phyloP scores from a whole-genome alignment of 2,797 vertebrate genomes.

The Lagodon rhomboides region DNA sequence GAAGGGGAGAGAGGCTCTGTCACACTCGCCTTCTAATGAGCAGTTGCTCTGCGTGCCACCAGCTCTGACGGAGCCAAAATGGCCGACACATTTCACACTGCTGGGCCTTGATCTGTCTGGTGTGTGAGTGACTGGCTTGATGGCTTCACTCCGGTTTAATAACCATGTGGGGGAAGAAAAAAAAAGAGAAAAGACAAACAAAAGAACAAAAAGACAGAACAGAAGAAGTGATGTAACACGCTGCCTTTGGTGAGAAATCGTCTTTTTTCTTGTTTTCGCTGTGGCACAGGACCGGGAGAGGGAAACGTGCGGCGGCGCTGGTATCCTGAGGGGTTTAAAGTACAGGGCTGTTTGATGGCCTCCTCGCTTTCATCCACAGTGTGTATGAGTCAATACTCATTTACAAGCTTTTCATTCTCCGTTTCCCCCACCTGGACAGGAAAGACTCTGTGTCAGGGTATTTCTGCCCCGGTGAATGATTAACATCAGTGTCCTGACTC shows the following conservation, averaged over 20 bases:
- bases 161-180: not conserved
- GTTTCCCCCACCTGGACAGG: slow-evolving; percentile 37
- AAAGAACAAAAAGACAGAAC: slow-evolving; percentile 46
- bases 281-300: slow-evolving; percentile 39
- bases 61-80: slow-evolving; percentile 74
- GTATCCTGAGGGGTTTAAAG: slow-evolving; percentile 49
- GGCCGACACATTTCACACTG: slow-evolving; percentile 73
- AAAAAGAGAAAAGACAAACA: slow-evolving; percentile 10
- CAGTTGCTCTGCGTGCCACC: slow-evolving; percentile 71
- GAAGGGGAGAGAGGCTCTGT: slow-evolving; percentile 53
- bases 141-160: slow-evolving; percentile 43
- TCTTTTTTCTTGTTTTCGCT: slow-evolving; percentile 54
- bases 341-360: slow-evolving; percentile 54
- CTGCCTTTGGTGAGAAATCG: slow-evolving; percentile 72
- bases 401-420: slow-evolving; percentile 55
- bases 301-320: slow-evolving; percentile 33
- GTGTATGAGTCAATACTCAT: slow-evolving; percentile 68
- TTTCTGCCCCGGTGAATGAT: slow-evolving; percentile 57
- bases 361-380: slow-evolving; percentile 62
- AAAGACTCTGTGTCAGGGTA: slow-evolving; percentile 39
- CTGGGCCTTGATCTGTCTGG: slow-evolving; percentile 66
- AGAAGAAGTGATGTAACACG: slow-evolving; percentile 73
- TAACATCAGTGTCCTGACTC: slow-evolving; percentile 40
- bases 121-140: slow-evolving; percentile 59
- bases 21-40: slow-evolving; percentile 80